phyloP scores from a whole-genome alignment of 2,113 vertebrate species.

The Motacilla tschutschensis region DNA sequence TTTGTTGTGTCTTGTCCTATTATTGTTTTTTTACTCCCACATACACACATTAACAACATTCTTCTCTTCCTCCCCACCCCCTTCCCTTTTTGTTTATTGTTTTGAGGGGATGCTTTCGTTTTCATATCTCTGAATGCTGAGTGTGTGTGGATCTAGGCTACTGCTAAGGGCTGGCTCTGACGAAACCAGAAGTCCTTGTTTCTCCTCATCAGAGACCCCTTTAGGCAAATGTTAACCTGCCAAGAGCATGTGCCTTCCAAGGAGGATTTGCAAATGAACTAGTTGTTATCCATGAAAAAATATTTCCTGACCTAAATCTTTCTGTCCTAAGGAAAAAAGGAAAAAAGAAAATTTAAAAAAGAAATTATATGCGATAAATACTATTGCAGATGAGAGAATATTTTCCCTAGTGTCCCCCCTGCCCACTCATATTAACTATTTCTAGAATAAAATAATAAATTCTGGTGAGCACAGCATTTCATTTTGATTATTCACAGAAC shows the following conservation, averaged over 20 bases:
- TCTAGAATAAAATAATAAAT: background rate
- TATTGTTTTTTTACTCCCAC: background rate
- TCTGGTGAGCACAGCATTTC: background rate
- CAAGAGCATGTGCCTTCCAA: constrained; percentile 32
- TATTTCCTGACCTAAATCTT: constrained; percentile 34
- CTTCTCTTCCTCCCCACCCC: accelerated
- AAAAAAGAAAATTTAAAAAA: background rate
- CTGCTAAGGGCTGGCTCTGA: background rate
- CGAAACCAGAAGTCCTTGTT: constrained; percentile 9
- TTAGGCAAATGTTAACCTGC: constrained; percentile 53
- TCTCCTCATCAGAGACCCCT: constrained; percentile 31
- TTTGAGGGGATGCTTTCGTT: background rate
- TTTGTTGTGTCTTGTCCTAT: background rate
- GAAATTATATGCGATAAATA: background rate
- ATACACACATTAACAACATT: background rate
- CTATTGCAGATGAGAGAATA: background rate
- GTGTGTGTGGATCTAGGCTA: background rate
- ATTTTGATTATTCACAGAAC: background rate
- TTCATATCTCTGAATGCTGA: background rate
- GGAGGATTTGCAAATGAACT: constrained; percentile 32
- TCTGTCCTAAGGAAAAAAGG: background rate
- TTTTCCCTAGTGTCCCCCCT: background rate
- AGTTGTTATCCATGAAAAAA: background rate
- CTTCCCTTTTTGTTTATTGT: background rate
- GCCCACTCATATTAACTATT: background rate